phyloP scores from a whole-genome alignment of 2,888 invertebrate genomes.

The Drosophila putrida region DNA sequence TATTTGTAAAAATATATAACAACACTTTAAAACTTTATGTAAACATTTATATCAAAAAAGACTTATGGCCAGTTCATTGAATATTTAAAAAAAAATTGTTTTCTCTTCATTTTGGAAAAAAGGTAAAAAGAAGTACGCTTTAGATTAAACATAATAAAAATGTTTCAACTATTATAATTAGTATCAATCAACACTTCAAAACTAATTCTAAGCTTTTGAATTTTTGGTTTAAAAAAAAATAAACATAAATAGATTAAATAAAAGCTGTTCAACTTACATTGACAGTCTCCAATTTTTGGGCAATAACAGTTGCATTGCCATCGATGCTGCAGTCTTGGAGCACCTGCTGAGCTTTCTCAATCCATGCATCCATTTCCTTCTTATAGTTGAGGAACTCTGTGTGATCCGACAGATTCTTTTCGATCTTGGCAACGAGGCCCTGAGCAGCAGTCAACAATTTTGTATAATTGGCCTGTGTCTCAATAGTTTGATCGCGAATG shows the following conservation, averaged over 20 bases:
- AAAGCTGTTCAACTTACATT: conserved; percentile 86
- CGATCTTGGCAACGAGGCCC: conserved; percentile 93
- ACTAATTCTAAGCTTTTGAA: too few relatives aligned
- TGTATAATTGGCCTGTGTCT: conserved; percentile 93
- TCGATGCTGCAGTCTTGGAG: conserved; percentile 93
- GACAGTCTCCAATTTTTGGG: conserved; percentile 92
- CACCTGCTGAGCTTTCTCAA: conserved; percentile 92
- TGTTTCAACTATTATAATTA: too few relatives aligned
- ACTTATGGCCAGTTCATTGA: neutral
- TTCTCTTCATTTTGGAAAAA: too few relatives aligned
- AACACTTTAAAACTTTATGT: neutral
- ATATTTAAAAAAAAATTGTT: too few relatives aligned
- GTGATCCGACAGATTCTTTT: conserved; percentile 96
- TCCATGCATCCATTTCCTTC: conserved; percentile 93
- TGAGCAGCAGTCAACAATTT: conserved; percentile 92
- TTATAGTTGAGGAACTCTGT: conserved; percentile 96
- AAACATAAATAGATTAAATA: neutral
- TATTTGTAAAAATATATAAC: too few relatives aligned
- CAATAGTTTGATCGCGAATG: conserved; percentile 94
- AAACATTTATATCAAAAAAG: neutral
- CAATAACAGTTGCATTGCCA: conserved; percentile 91
- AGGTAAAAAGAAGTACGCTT: too few relatives aligned
- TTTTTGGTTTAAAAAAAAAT: too few relatives aligned
- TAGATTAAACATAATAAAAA: too few relatives aligned
- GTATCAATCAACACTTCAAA: too few relatives aligned